phyloP scores from a whole-genome alignment of 2,888 invertebrate species.

The Parelbella ahira region DNA sequence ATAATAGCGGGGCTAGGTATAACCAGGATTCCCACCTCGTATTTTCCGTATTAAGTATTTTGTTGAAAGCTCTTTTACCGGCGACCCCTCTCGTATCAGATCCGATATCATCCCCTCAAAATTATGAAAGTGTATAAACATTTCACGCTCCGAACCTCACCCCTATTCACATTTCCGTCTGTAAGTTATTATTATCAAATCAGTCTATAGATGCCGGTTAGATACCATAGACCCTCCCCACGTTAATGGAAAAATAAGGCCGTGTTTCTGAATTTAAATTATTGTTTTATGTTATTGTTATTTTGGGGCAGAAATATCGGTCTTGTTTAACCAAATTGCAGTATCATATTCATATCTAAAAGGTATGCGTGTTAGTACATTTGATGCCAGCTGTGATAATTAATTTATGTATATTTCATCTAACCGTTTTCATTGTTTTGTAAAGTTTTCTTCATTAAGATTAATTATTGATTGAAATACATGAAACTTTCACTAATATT shows the following conservation, averaged over 20 bases:
- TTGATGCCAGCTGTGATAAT: not conserved
- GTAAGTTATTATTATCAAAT: conserved; percentile 79
- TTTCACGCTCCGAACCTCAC: conserved; percentile 68
- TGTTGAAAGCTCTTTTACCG: conserved; percentile 64
- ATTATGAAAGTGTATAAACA: conserved; percentile 80
- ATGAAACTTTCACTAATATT: no score
- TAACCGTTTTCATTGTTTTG: not conserved
- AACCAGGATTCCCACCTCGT: conserved; percentile 65
- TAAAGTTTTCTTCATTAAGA: not conserved
- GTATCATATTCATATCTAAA: conserved; percentile 10
- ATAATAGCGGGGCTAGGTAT: conserved; percentile 52
- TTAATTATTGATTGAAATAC: conserved; percentile 1
- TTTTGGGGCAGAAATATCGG: conserved; percentile 39
- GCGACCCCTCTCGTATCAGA: conserved; percentile 58
- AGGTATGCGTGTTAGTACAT: conserved; percentile 4
- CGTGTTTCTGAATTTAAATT: conserved; percentile 63
- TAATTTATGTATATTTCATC: conserved; percentile 5
- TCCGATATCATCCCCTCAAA: conserved; percentile 75
- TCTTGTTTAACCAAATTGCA: conserved; percentile 6
- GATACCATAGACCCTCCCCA: conserved; percentile 55
- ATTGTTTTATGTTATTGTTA: conserved; percentile 73
- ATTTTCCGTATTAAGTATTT: conserved; percentile 66
- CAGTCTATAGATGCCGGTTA: conserved; percentile 71
- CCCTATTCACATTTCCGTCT: conserved; percentile 61
- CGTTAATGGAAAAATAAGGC: conserved; percentile 68